Conservation (phyloP, 2,113 vertebrate genomes). For the Lonchura striata region DNA sequence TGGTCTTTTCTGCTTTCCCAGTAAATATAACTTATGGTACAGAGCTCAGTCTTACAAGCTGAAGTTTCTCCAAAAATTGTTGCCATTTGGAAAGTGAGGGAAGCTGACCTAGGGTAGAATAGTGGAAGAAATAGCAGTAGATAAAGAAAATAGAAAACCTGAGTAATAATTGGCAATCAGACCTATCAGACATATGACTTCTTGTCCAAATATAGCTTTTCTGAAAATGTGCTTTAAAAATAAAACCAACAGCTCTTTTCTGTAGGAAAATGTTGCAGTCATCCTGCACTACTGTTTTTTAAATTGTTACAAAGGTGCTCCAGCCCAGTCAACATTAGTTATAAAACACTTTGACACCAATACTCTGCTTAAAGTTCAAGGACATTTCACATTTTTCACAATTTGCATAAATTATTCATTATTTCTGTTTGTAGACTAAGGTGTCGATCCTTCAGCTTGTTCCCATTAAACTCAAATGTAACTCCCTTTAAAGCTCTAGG, state of each 20-base stretch:
- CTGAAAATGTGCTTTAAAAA: background rate
- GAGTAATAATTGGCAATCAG: background rate
- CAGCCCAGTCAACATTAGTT: background rate
- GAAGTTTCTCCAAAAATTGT: background rate
- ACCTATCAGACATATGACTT: background rate
- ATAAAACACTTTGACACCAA: background rate
- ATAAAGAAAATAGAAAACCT: background rate
- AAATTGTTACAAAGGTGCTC: background rate
- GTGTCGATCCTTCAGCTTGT: background rate
- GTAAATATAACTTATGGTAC: background rate
- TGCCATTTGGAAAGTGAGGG: background rate
- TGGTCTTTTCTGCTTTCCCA: background rate
- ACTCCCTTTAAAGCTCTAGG: background rate
- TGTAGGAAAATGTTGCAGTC: background rate
- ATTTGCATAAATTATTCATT: background rate
- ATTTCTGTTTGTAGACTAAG: background rate
- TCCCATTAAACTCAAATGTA: background rate
- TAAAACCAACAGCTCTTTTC: background rate
- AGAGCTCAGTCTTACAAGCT: background rate
- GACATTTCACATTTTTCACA: background rate
- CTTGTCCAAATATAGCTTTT: background rate
- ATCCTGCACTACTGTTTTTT: background rate
- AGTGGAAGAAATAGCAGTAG: background rate
- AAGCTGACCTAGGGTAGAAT: fast-evolving
- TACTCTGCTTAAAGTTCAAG: background rate